Base-by-base conservation (phyloP, 2,113 vertebrate genomes). In the Hyperopisus bebe region DNA sequence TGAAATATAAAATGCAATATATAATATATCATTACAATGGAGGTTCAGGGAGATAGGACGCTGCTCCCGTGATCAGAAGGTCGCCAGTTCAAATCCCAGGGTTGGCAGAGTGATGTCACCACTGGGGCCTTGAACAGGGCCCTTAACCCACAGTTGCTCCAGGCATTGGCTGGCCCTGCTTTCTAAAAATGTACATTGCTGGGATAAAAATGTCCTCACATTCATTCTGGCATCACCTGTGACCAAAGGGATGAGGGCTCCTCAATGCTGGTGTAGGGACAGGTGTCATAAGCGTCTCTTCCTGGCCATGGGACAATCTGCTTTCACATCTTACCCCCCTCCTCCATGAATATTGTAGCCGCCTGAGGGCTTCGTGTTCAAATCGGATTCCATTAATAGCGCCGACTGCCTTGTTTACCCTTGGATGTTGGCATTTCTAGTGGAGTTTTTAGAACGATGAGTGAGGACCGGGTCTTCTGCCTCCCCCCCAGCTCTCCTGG, bases 301-400 rank as follows among this genome's bases (percentile, higher is more conserved):
- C 48, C 91, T 90, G 87, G 89, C 90, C 87, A 89, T 92, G 87
- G 77, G n/a, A 58, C 91, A 91, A 91, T 88, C 90, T 66, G 35
- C 91, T 91, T 91, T 91, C 42, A 80, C 70, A 58, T 88, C 91
- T n/a, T 21, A 86, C 90, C 35, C 44, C 55, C 44, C 74, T 89
- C 48, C 89, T 31, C 70, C 80, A 90, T 92, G 90, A 90, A 91
- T 91, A 91, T 92, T 90, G 51, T 48, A 89, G 74, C 70, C 88
- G 74, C 86, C 87, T 77, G 82, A 35, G 82, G 88, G 89, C 89
- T 91, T 58, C 53, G 62, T 90, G 92, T 89, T 94, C 90, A 90
- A 88, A 91, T 92, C 70, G 48, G 77, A 92, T 93, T 93, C 90
- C 70, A 82, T 82, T 91, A 90, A 50, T 91, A 87, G 74, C 50